These are phyloP conservation scores for Endomychus coccineus DNA, from an alignment of 2,888 invertebrate species.

Conservation along the genomic window DNA sequence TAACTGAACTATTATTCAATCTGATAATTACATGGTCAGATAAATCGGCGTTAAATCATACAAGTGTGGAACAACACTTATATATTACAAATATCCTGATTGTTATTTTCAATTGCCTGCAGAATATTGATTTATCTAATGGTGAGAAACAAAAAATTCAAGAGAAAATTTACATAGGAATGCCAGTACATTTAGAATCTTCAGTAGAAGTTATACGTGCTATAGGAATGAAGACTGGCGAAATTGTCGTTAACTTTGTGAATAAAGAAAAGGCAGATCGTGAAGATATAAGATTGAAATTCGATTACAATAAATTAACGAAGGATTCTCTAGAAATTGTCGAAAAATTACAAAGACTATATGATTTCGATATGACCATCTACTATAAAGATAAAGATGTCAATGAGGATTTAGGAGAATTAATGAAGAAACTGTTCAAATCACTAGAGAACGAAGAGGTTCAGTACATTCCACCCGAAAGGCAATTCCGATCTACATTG, in stretches of 20 bases:
- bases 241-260: slow-evolving; percentile 52
- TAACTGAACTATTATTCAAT: slow-evolving; percentile 47
- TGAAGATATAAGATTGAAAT: slow-evolving; percentile 51
- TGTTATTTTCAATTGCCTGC: slow-evolving; percentile 48
- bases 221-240: slow-evolving; percentile 69
- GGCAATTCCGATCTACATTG: slow-evolving; percentile 25
- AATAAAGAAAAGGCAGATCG: slow-evolving; percentile 35
- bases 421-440: neutral
- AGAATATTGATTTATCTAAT: slow-evolving; percentile 32
- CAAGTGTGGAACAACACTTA: slow-evolving; percentile 61
- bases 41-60: slow-evolving; percentile 53
- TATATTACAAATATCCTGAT: slow-evolving; percentile 62
- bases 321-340: slow-evolving; percentile 46
- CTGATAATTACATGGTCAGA: slow-evolving; percentile 63
- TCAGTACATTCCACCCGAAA: slow-evolving; percentile 31
- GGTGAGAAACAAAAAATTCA: slow-evolving; percentile 42
- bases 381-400: slow-evolving; percentile 26
- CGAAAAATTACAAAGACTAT: slow-evolving; percentile 44
- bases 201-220: slow-evolving; percentile 53
- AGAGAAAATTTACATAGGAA: slow-evolving; percentile 54
- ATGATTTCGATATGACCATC: slow-evolving; percentile 35
- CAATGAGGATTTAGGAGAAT: neutral
- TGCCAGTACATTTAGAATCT: slow-evolving; percentile 62
- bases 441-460: too few species aligned
- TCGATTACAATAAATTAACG: slow-evolving; percentile 57